phyloP scores from a whole-genome alignment of 2,797 vertebrate species.

The Botia kubotai region DNA sequence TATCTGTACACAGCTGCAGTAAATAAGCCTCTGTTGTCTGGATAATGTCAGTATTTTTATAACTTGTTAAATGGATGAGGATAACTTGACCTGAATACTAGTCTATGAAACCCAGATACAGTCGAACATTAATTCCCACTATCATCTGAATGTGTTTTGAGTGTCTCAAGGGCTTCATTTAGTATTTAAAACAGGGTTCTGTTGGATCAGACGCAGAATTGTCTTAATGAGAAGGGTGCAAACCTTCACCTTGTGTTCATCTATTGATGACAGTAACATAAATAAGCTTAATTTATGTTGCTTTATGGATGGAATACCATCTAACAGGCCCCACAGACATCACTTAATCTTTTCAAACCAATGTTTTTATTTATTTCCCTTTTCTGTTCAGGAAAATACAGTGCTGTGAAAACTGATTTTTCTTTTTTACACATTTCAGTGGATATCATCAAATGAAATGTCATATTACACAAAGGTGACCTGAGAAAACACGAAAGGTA shows the following conservation, averaged over 20 bases:
- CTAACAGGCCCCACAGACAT: too few species aligned
- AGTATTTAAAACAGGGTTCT: background rate
- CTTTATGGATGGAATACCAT: background rate
- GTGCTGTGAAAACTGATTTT: background rate
- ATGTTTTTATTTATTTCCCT: background rate
- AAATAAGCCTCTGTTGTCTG: background rate
- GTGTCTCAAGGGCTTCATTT: background rate
- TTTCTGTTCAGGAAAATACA: background rate
- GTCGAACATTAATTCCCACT: background rate
- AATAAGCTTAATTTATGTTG: background rate
- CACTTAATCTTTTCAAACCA: background rate
- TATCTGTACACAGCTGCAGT: background rate
- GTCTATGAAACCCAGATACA: background rate
- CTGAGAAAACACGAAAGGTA: background rate
- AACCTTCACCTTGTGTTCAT: background rate
- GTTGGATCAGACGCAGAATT: background rate
- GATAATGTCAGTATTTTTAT: constrained; percentile 4
- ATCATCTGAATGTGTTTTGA: background rate
- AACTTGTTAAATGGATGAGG: background rate
- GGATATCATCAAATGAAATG: background rate
- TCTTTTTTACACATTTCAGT: background rate
- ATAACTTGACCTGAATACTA: constrained; percentile 8
- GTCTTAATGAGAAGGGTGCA: background rate
- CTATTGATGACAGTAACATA: constrained; percentile 1
- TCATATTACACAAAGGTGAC: background rate